These are phyloP conservation scores for Channa maculata DNA, from an alignment of 2,113 vertebrate genomes.

Conservation along the genomic window DNA sequence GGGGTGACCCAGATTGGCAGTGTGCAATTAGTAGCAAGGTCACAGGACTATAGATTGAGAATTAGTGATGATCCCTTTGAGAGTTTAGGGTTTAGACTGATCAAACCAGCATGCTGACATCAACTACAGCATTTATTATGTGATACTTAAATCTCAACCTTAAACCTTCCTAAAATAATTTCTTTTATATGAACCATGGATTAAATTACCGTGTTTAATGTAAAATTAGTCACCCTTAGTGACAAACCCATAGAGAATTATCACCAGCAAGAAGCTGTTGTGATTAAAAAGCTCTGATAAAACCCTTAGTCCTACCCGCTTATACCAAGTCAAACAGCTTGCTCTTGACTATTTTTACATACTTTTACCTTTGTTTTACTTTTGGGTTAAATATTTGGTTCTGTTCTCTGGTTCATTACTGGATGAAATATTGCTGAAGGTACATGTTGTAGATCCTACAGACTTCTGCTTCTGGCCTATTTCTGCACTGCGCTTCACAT, in stretches of 20 bases:
- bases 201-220: background rate
- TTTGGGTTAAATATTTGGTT: too few relatives aligned
- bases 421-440: too few relatives aligned
- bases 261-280: background rate
- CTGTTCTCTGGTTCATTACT: too few relatives aligned
- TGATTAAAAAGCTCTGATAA: background rate
- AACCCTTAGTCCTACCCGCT: too few relatives aligned
- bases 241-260: background rate
- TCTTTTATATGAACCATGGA: background rate
- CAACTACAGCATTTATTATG: background rate
- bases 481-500: too few relatives aligned
- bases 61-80: constrained; percentile 23
- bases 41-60: constrained; percentile 53
- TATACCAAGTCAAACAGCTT: background rate
- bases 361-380: too few relatives aligned
- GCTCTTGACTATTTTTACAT: too few relatives aligned
- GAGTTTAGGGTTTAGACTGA: constrained; percentile 37
- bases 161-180: background rate
- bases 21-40: constrained; percentile 66
- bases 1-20: constrained; percentile 68
- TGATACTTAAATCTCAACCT: background rate
- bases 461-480: too few relatives aligned
- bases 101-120: background rate
- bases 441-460: too few relatives aligned
- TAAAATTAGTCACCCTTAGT: too few relatives aligned